phyloP scores from a whole-genome alignment of 2,113 vertebrate genomes.

The Erythrocebus patas region DNA sequence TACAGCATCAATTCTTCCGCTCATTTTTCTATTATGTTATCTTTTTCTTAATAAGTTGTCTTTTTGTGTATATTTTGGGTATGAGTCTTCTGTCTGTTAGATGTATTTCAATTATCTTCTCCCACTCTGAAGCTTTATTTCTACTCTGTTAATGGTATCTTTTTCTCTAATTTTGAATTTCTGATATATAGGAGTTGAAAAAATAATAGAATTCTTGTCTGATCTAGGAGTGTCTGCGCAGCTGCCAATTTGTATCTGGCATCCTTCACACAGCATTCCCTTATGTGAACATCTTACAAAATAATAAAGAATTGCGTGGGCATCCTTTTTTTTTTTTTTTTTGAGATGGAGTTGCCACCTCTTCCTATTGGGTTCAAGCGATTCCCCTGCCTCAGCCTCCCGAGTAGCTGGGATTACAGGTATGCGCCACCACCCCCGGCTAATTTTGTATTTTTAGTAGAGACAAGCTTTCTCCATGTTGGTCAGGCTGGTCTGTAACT shows the following conservation, averaged over 20 bases:
- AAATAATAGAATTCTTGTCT: background rate
- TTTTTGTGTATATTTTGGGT: background rate
- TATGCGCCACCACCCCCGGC: too few relatives aligned
- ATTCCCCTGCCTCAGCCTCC: too few relatives aligned
- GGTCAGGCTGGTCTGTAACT: too few relatives aligned
- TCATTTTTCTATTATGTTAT: background rate
- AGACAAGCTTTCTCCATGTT: too few relatives aligned
- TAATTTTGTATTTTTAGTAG: too few relatives aligned
- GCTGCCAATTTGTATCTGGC: background rate
- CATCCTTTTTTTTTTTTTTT: background rate
- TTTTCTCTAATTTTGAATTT: background rate
- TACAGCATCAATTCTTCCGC: background rate
- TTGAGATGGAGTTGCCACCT: too few relatives aligned
- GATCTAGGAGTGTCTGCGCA: background rate
- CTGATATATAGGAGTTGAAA: background rate
- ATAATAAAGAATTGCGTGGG: background rate
- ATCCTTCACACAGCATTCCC: background rate
- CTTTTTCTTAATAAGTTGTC: background rate
- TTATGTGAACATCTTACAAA: background rate
- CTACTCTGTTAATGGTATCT: background rate
- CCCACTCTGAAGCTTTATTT: background rate
- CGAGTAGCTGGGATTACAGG: too few relatives aligned
- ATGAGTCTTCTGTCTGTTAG: background rate
- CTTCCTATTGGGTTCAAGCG: too few relatives aligned
- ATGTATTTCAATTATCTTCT: background rate